Evolutionary conservation across 2,797 vertebrate genomes (phyloP).

Genomic region (Anas acuta): DNA sequence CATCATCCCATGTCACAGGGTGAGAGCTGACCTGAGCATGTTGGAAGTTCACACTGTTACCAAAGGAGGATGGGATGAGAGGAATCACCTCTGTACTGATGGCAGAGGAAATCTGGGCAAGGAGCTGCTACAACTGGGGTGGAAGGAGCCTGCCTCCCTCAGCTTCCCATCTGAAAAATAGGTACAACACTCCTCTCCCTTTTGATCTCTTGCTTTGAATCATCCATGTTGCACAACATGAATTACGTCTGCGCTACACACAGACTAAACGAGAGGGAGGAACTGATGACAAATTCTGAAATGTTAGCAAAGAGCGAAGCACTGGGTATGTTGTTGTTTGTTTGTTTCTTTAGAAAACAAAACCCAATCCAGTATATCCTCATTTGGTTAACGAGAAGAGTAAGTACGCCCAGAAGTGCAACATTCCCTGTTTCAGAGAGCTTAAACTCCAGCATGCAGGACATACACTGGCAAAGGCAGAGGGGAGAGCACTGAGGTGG

Average conservation of each 20-base stretch:
- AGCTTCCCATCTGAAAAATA: neutral
- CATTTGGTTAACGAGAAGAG: neutral
- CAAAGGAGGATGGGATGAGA: neutral
- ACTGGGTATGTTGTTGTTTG: neutral
- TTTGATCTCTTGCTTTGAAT: neutral
- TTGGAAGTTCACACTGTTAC: neutral
- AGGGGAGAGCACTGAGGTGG: neutral
- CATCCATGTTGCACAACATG: neutral
- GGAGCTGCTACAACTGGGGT: neutral
- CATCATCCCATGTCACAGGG: neutral
- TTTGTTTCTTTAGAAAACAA: neutral
- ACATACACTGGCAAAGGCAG: neutral
- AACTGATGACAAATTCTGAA: neutral
- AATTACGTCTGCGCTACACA: neutral
- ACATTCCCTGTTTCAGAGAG: neutral
- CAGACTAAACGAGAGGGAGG: neutral
- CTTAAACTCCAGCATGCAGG: fast-evolving
- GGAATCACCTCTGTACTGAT: neutral
- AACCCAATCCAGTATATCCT: neutral
- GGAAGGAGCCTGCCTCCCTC: neutral
- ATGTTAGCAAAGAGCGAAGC: neutral
- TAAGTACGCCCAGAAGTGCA: neutral
- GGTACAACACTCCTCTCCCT: neutral
- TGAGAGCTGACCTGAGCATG: neutral
- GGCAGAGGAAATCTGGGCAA: neutral